Evolutionary conservation across 2,113 vertebrate species (phyloP).

Genomic region (Stegastes partitus): DNA sequence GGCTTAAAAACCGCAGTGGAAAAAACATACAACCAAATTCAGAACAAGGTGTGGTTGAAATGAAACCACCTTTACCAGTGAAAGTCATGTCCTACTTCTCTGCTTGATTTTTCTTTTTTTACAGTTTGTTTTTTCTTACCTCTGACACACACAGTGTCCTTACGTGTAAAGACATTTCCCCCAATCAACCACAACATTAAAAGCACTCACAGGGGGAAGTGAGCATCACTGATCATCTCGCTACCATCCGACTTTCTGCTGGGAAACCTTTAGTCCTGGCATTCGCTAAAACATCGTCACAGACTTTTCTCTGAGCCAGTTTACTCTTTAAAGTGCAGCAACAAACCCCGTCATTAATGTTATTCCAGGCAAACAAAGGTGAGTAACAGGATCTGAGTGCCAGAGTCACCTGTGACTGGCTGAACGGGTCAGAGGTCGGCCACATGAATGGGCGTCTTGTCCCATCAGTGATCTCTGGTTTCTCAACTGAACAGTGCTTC

Average conservation of each 20-base stretch:
- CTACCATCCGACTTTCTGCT: too few species aligned
- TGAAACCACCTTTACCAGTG: neutral
- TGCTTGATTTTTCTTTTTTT: neutral
- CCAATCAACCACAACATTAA: too few species aligned
- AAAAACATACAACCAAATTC: neutral
- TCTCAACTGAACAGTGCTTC: constrained; percentile 58
- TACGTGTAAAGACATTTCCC: too few species aligned
- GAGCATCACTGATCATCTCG: too few species aligned
- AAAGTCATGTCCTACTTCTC: neutral
- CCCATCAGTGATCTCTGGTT: constrained; percentile 67
- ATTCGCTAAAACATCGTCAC: neutral
- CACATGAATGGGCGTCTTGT: constrained; percentile 68
- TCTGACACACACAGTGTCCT: neutral
- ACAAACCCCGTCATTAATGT: constrained; percentile 16
- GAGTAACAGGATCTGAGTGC: constrained; percentile 56
- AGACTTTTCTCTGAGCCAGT: neutral
- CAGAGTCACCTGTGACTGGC: constrained; percentile 69
- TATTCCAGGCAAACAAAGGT: constrained; percentile 46
- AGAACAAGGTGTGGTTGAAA: neutral
- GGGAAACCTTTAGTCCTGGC: too few species aligned
- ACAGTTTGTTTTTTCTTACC: neutral
- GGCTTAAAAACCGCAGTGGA: constrained; percentile 12
- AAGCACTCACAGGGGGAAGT: too few species aligned
- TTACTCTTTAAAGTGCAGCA: constrained; percentile 8
- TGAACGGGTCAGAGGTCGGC: constrained; percentile 57